phyloP scores from a whole-genome alignment of 2,113 vertebrate genomes.

The Axis porcinus region DNA sequence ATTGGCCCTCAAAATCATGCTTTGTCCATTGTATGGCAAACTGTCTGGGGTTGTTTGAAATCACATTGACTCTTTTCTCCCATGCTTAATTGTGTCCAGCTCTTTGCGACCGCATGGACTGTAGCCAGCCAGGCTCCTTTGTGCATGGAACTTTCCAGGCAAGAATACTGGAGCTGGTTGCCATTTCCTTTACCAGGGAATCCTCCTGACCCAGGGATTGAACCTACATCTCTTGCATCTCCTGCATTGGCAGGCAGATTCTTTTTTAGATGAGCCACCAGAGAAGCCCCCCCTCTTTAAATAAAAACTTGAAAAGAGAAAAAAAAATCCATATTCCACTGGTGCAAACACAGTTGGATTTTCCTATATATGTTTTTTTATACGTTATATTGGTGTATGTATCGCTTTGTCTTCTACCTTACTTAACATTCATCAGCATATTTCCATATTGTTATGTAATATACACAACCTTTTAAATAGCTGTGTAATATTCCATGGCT shows the following conservation, averaged over 20 bases:
- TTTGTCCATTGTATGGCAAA: background rate
- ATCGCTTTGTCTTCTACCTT: background rate
- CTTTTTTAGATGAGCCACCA: background rate
- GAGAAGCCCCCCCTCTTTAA: background rate
- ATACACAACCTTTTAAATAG: background rate
- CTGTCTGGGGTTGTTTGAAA: slow-evolving; percentile 1
- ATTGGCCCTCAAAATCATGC: background rate
- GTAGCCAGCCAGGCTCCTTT: background rate
- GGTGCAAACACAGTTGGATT: background rate
- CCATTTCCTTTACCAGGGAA: background rate
- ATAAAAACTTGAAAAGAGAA: background rate
- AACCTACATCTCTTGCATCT: background rate
- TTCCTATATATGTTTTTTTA: background rate
- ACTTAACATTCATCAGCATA: background rate
- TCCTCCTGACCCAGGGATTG: background rate
- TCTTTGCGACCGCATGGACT: background rate
- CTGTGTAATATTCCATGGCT: background rate
- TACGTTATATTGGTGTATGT: background rate
- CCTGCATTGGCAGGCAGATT: background rate
- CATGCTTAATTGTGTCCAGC: background rate
- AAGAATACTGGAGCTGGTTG: background rate
- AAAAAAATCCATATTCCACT: background rate
- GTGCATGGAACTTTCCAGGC: background rate
- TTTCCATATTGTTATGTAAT: background rate
- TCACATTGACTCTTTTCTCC: background rate